Evolutionary conservation across 2,113 vertebrate species (phyloP), one percentile per base, ranked within the genome.

Genomic region (Tricholaema leucomelas): DNA sequence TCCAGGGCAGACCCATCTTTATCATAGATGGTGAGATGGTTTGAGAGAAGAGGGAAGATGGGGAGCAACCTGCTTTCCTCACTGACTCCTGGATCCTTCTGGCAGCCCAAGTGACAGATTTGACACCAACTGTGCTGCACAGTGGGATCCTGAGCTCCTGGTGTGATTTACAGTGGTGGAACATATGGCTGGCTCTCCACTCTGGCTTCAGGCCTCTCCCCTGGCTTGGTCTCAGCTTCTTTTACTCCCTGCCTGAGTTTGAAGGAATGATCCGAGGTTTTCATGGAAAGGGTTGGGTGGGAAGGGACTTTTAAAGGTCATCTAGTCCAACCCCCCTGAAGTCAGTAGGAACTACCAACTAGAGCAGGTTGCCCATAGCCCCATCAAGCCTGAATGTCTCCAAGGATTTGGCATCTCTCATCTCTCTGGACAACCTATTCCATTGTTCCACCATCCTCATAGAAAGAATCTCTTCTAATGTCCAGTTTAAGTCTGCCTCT

Each of bases 1-100:
- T 28, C 48, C 5, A 0, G 28, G 3, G 9, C 48, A 0, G 44
- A 23, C 30, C 35, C 1, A 0, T 33, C 5, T 63, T 56, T 20
- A 60, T 42, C 21, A 35, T 4, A 24, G 35, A 20, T 1, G 33
- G 5, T 50, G 76, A 17, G 33, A 30, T 81, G 6, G 2, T 50
- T 66, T 19, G 12, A 23, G 4, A 5, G 30, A 2, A 23, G 63
- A 15, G 61, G 7, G 15, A 9, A 15, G 31, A 9, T 4, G 21
- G 8, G 56, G n/a, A 17, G 1, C 33, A 71, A 42, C 25, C 54
- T 25, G 3, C 13, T 36, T 52, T 59, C 5, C 21, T 35, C 30
- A 10, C 31, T 73, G n/a, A 10, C 50, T 76, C 78, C 40, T 16
- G 42, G 38, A 31, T 77, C 60, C 5, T 2, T 48, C 75, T 4